Evolutionary conservation across 2,797 vertebrate species (phyloP), one percentile per base, ranked within the genome.

Genomic region (Phaenicophaeus curvirostris): DNA sequence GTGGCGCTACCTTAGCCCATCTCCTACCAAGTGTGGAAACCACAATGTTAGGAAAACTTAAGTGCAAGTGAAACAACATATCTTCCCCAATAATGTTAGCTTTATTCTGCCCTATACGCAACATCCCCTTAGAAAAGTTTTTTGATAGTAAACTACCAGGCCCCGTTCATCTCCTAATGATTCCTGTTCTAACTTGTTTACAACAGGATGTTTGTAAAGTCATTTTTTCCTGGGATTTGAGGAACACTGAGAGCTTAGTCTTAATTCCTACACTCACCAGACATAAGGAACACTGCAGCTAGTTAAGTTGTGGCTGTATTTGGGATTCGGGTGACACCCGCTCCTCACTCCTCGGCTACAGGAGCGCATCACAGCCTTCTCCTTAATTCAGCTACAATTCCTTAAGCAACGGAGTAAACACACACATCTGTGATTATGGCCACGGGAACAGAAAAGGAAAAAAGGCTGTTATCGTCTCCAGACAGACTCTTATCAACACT

Each of bases 401-500:
- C 93, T 88, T 39, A 19, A 92, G 86, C 55, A 80, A 48, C 15
- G 8, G 6, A 69, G 59, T 33, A 75, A 96, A 96, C 54, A 88
- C 66, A 86, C 62, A 78, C 68, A 50, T 85, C 62, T 27, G 44
- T 39, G 86, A 92, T 80, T 46, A 62, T 8, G 30, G 59, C 69
- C 88, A 80, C 0, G 2, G 94, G 79, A 88, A 89, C 62, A 44
- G 82, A 73, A 23, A 65, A 33, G 58, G 65, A 27, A 37, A 68
- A 66, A 54, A 69, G 46, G 35, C 89, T 94, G 58, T 94, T 95
- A 97, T 95, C 91, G 0, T 80, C 83, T 61, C 50, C 46, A 80
- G 61, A 74, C 95, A 96, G 96, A 86, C 87, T 65, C 95, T 94
- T 91, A 96, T 87, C 94, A 96, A 67, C 78, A 53, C 62, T 73